Percentiles rank a stretch among this genome's conserved stretches.
Evolutionary conservation across 2,113 vertebrate species (phyloP).

Genomic region (Heterotis niloticus): DNA sequence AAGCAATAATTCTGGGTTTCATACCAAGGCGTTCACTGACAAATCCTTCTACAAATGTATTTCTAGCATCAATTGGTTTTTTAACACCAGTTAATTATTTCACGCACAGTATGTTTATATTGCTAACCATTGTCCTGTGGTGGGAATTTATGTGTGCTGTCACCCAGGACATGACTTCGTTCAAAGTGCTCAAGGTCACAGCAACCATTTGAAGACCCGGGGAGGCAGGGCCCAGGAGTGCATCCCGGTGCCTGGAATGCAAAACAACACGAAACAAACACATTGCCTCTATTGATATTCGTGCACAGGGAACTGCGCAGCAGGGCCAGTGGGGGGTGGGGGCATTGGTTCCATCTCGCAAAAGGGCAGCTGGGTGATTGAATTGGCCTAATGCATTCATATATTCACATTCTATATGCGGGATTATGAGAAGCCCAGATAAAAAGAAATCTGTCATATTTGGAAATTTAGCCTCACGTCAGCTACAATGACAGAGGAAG

Average conservation of each 20-base stretch:
- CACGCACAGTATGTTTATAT: background rate
- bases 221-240: background rate
- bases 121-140: background rate
- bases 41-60: background rate
- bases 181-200: background rate
- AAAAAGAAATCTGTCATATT: background rate
- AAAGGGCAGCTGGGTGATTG: background rate
- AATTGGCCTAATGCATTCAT: background rate
- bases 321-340: too few species aligned
- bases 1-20: conserved; percentile 2
- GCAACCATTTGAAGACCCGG: background rate
- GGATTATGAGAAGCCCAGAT: background rate
- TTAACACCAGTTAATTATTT: background rate
- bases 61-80: background rate
- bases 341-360: background rate
- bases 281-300: background rate
- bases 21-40: background rate
- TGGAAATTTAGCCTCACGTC: too few species aligned
- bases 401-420: background rate
- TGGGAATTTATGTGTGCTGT: background rate
- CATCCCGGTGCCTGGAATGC: background rate
- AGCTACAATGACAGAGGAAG: too few species aligned
- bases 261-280: background rate
- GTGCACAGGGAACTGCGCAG: background rate
- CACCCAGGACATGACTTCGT: background rate